A percentile compares a stretch with the other conserved stretches of the same genome.
Evolutionary conservation across 2,113 vertebrate genomes (phyloP).

Genomic region (Brachypteracias leptosomus): DNA sequence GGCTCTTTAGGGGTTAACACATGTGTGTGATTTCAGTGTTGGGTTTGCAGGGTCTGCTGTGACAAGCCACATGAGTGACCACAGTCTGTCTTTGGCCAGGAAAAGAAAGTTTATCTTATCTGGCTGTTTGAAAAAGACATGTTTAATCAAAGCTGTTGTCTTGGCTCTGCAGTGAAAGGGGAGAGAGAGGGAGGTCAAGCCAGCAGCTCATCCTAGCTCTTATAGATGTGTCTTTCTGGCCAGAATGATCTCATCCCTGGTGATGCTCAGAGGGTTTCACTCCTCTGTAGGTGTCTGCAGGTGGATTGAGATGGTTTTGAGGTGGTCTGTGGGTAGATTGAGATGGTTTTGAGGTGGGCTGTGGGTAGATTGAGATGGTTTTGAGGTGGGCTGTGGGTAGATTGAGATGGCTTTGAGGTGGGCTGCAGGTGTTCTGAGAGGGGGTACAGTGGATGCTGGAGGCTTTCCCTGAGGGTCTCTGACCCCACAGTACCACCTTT

Average conservation of each 20-base stretch:
- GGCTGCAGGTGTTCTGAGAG: not conserved
- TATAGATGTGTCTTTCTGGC: rapidly evolving
- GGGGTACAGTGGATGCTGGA: not conserved
- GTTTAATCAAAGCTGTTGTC: not conserved
- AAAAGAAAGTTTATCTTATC: not conserved
- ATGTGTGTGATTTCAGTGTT: rapidly evolving
- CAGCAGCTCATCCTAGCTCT: not conserved
- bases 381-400: not conserved
- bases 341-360: not conserved
- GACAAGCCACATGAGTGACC: rapidly evolving
- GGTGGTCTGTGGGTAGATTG: not conserved
- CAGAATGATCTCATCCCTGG: not conserved
- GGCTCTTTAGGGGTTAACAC: not conserved
- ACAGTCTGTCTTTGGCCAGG: not conserved
- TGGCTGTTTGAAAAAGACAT: not conserved
- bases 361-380: not conserved
- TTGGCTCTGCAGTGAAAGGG: not conserved
- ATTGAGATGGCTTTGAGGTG: not conserved
- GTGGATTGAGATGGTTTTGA: not conserved
- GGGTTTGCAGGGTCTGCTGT: not conserved
- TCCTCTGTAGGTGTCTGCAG: not conserved
- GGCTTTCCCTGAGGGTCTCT: not conserved
- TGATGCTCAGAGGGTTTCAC: not conserved
- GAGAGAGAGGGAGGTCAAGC: not conserved
- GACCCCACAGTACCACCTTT: not conserved